Base-by-base conservation (phyloP, 2,113 vertebrate species). In the Ceyx margarethae region DNA sequence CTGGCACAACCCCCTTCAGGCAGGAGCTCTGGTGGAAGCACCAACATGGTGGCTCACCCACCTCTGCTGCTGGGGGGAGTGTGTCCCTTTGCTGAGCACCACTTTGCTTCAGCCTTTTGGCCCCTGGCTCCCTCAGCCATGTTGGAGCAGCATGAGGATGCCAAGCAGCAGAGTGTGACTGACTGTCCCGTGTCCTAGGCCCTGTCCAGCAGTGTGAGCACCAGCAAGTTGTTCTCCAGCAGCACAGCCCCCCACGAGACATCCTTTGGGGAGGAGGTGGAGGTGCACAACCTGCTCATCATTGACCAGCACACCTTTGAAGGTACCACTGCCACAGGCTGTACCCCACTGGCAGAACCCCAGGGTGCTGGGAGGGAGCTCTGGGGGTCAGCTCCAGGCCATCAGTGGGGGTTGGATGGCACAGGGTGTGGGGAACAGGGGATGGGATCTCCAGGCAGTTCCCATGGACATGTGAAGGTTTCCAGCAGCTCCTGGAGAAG, bases 291-390 rank as follows among this genome's bases (percentile, higher is more conserved):
- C 95, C 98, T 99, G 64, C 98, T 99, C 10, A 99, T 99, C 65
- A 99, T 99, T 29, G 99, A 99, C 94, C 99, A 99, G 94, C 99
- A 99, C 96, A 99, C 99, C 60, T 99, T 99, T 10, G 99, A 99
- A 98, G 99, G 99, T 99, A 95, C 71, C 15, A 1, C 3, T 13
- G 28, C 50, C 31, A 23, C 54, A 31, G 53, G 3, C 53, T 54
- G 53, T 29, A 26, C 53, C 53, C 53, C 53, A 54, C 6, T 31
- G 5, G 7, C 16, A 56, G 16, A 17, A 17, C 31, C 29, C 29
- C 54, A 56, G 54, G 6, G 2, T 11, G 54, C 17, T 18, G 54
- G 50, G 54, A 56, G 29, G 54, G 17, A 31, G 10, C 54, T 56
- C 54, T 56, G 29, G 54, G 7, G 37, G 37, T 21, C 42, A 23